Evolutionary conservation across 2,797 vertebrate genomes (phyloP).

Genomic region (Garrulus glandarius): DNA sequence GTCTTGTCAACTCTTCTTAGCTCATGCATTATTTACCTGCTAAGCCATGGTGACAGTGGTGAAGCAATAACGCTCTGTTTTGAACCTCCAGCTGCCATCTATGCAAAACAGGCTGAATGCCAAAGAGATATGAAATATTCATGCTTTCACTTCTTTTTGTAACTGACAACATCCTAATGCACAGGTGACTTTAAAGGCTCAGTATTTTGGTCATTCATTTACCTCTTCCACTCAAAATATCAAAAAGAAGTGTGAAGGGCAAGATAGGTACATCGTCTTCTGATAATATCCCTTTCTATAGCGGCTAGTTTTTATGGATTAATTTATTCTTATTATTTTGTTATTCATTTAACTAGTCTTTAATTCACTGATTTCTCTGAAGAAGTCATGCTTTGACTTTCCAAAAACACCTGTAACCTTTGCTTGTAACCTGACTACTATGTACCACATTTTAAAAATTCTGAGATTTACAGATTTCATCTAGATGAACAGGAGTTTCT

Average conservation of each 20-base stretch:
- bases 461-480: not conserved
- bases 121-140: constrained; percentile 57
- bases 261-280: not conserved
- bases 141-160: not conserved
- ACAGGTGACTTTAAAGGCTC: not conserved
- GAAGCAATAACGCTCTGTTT: constrained; percentile 1
- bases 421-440: not conserved
- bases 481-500: not conserved
- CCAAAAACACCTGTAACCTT: not conserved
- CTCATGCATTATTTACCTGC: constrained; percentile 61
- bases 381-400: not conserved
- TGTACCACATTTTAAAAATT: not conserved
- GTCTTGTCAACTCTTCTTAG: constrained; percentile 43
- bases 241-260: not conserved
- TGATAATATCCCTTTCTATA: not conserved
- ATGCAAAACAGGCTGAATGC: constrained; percentile 49
- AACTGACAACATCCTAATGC: not conserved
- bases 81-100: constrained; percentile 52
- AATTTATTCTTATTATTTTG: not conserved
- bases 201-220: not conserved
- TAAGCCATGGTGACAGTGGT: constrained; percentile 27
- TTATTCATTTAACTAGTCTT: not conserved
- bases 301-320: not conserved
- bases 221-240: not conserved
- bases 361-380: not conserved